Evolutionary conservation across 2,797 vertebrate species (phyloP), one percentile per base, ranked within the genome.

Genomic region (Anas acuta): DNA sequence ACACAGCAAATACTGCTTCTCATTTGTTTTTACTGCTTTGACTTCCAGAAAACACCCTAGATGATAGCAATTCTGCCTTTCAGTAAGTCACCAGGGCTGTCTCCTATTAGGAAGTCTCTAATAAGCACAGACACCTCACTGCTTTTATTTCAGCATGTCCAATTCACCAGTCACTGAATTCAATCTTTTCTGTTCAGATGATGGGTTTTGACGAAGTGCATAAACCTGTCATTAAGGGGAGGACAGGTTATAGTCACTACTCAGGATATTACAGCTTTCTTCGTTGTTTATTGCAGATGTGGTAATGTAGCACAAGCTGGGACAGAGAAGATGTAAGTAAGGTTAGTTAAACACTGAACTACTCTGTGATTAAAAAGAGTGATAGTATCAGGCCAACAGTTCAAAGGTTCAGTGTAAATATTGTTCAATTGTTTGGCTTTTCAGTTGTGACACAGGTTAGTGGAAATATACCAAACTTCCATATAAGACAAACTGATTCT

Each of bases 111-210:
- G 56, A 92, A 72, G 16, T 13, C 75, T 60, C 77, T 94, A 92
- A 92, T 90, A 97, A 96, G 92, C 96, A 98, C 95, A 98, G 96
- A 97, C 95, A 95, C 90, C 72, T 97, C 71, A 0, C 72, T 73
- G 60, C 60, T 90, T 92, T 93, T 84, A 88, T 91, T 97, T 95
- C 60, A 53, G 87, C 54, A 83, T n/a, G 78, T 93, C 75, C 77
- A 81, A 86, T 89, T 91, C 67, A 21, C 49, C 81, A 96, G 70
- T 71, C 79, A 85, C 60, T 57, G 54, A 92, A 96, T 97, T 97
- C 94, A 95, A 67, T 95, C 93, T 95, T 82, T 92, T 92, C 94
- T 95, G 60, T 66, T 95, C 86, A 93, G 78, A 88, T 86, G 79
- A 96, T 86, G 70, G 78, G 73, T 84, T 97, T 93, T 97, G 95